Conservation (phyloP, 2,888 invertebrate species). For the Hirtodrosophila histrioides region DNA sequence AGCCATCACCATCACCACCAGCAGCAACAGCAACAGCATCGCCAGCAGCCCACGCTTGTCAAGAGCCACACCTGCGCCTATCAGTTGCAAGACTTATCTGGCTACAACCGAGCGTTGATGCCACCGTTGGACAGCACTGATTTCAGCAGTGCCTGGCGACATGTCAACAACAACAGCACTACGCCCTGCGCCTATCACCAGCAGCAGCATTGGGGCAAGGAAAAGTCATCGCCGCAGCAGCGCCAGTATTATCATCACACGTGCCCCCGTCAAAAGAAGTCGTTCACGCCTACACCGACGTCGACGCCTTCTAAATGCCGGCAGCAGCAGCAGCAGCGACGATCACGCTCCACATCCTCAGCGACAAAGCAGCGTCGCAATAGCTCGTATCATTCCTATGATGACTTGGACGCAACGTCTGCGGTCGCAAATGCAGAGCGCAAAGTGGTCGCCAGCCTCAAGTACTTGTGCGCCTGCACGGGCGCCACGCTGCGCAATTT, state of each 20-base stretch:
- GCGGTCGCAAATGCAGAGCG: conserved; percentile 68
- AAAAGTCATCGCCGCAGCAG: conserved; percentile 39
- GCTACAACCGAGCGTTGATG: conserved; percentile 81
- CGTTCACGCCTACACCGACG: conserved; percentile 25
- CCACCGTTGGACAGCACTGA: conserved; percentile 81
- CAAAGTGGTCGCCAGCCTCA: conserved; percentile 79
- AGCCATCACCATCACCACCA: conserved; percentile 31
- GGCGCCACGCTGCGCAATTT: conserved; percentile 81
- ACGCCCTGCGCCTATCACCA: conserved; percentile 60
- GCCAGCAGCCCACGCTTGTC: conserved; percentile 62
- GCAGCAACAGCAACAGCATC: conserved; percentile 37
- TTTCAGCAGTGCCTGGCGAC: conserved; percentile 65
- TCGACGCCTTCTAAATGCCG: conserved; percentile 25
- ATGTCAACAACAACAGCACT: conserved; percentile 65
- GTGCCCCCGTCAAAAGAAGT: conserved; percentile 62
- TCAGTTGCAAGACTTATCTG: conserved; percentile 80
- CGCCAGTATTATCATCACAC: conserved; percentile 71
- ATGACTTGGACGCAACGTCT: conserved; percentile 74
- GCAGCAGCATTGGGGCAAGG: conserved; percentile 45
- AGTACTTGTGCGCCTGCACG: conserved; percentile 82
- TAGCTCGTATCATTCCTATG: conserved; percentile 81
- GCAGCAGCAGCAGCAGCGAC: conserved; percentile 56
- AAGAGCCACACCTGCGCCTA: conserved; percentile 81
- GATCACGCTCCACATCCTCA: conserved; percentile 60
- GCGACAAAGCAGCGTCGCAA: conserved; percentile 77